Evolutionary conservation across 2,797 vertebrate genomes (phyloP).

Genomic region (Melopsittacus undulatus): DNA sequence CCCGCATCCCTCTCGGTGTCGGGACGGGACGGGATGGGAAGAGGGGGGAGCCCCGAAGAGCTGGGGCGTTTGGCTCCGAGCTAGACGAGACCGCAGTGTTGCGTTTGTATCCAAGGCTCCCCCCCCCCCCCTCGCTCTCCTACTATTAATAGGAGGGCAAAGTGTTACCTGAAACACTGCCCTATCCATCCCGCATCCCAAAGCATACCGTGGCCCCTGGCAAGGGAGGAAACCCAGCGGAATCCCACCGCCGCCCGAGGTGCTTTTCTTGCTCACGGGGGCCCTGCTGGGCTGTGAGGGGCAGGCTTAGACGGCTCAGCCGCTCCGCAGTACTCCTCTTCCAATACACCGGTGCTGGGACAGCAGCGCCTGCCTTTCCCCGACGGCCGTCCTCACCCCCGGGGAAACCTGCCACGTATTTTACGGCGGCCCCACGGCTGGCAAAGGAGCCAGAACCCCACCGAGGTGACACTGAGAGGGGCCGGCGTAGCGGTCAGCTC

Average conservation of each 20-base stretch:
- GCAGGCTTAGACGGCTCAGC: rapidly evolving
- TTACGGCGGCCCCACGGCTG: not conserved
- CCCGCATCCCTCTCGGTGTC: not conserved
- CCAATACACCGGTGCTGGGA: not conserved
- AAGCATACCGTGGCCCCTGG: no score
- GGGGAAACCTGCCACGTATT: not conserved
- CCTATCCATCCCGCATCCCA: not conserved
- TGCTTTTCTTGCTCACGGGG: not conserved
- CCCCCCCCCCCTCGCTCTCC: not conserved
- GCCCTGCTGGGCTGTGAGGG: no score
- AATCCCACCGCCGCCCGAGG: not conserved
- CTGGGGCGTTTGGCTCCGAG: not conserved
- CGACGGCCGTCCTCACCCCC: not conserved
- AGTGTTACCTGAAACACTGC: rapidly evolving
- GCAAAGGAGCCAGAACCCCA: not conserved
- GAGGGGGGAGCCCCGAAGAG: no score
- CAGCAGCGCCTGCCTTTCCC: no score
- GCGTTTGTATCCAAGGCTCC: rapidly evolving
- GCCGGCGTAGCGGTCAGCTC: no score
- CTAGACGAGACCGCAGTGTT: not conserved
- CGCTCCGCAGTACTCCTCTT: no score
- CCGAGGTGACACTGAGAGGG: no score
- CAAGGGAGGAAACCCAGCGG: not conserved
- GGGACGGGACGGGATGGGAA: not conserved
- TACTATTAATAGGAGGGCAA: rapidly evolving